Base-by-base conservation (phyloP, 2,113 vertebrate species). In the Callipepla squamata region DNA sequence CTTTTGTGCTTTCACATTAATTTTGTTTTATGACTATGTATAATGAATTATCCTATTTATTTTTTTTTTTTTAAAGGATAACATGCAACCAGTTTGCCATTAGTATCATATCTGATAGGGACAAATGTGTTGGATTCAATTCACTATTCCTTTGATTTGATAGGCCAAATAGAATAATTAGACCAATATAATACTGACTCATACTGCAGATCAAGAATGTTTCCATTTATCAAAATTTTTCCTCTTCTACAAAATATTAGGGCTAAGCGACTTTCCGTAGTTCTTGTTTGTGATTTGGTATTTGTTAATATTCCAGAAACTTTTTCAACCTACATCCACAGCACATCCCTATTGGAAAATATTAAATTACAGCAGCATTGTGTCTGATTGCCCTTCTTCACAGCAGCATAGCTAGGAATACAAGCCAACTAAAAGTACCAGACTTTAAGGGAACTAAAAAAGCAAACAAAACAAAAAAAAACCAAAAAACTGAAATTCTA, bases 401-500 rank as follows among this genome's bases (percentile, higher is more conserved):
- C 21, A 90, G 19, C 23, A 9, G 11, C 0, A 0, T 19, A 20
- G 36, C 9, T 1, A 79, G 1, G 1, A 40, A 44, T 11, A 19
- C 3, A 55, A 82, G 57, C 8, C 6, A 77, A 62, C 28, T 26
- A 42, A 28, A 74, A 42, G 3, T 22, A 76, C 9, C 2, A 51
- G 9, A 2, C 9, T 4, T 85, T 30, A 44, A 45, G 13, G 4
- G 75, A 57, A 76, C 3, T 7, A 76, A 74, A 18, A 12, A 75
- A 44, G 2, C 12, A 40, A 36, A 36, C 36, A 36, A 36, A 36
- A 40, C 40, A 40, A 40, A 9, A 40, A 13, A 40, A 40, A 40
- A 40, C 12, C 4, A 12, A 40, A 40, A 12, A 40, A 13, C 40
- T 40, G 40, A 62, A 82, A 68, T 6, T 8, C 1, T 14, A 68